These are phyloP conservation scores for Petrosia ficiformis DNA, from an alignment of 37 sponge, comb jelly and placozoan genomes.

Conservation along the genomic window DNA sequence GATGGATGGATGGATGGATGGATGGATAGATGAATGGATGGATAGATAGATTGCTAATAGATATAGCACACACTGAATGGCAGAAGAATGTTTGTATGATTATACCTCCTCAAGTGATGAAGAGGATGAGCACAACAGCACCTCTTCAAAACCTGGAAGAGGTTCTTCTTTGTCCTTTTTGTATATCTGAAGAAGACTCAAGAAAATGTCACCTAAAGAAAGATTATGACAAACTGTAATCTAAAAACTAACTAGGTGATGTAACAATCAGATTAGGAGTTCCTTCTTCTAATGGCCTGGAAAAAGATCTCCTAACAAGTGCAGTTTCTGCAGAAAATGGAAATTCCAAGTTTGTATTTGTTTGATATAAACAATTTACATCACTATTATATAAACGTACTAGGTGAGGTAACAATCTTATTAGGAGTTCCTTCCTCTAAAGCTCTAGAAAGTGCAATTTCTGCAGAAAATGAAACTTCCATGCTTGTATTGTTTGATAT, in stretches of 20 bases:
- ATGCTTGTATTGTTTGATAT: too few species aligned
- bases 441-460: too few species aligned
- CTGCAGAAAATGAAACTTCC: too few species aligned
- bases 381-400: neutral
- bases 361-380: neutral
- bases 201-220: neutral
- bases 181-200: neutral
- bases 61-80: too few species aligned
- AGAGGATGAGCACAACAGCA: neutral
- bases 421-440: too few species aligned
- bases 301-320: neutral
- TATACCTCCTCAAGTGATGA: neutral
- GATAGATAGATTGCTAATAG: too few species aligned
- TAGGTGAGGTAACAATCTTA: neutral
- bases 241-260: neutral
- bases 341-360: too few species aligned
- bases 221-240: neutral
- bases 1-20: too few species aligned
- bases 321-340: too few species aligned
- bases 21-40: too few species aligned
- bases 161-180: neutral
- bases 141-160: neutral
- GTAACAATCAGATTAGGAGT: constrained; percentile 1
- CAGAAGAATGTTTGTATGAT: too few species aligned
- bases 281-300: neutral